phyloP scores from a whole-genome alignment of 2,113 vertebrate genomes.

The Nansenia antarctica region DNA sequence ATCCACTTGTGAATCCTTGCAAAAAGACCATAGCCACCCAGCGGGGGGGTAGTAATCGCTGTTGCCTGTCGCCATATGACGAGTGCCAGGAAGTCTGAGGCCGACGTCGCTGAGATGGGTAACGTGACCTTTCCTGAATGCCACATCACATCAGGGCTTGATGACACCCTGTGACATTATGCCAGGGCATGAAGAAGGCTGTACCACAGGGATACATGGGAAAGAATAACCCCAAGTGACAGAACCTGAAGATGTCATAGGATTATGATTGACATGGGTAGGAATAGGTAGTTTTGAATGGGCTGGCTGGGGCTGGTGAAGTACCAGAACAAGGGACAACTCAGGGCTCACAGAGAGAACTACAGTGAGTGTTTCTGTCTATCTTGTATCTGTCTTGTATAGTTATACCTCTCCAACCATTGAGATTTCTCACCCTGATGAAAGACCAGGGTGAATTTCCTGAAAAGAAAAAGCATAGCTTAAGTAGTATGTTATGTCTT shows the following conservation, averaged over 20 bases:
- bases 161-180: constrained; percentile 75
- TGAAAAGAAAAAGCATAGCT: no score
- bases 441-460: no score
- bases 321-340: no score
- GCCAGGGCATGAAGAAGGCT: constrained; percentile 71
- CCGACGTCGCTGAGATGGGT: constrained; percentile 68
- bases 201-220: constrained; percentile 13
- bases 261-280: constrained; percentile 64
- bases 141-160: constrained; percentile 74
- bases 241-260: constrained; percentile 65
- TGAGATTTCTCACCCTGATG: no score
- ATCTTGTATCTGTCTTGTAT: no score
- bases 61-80: constrained; percentile 74
- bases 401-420: no score
- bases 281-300: constrained; percentile 49
- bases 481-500: no score
- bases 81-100: constrained; percentile 73
- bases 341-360: no score
- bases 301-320: constrained; percentile 36
- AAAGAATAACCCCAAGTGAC: constrained; percentile 56
- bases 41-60: constrained; percentile 70
- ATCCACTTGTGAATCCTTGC: not conserved
- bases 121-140: constrained; percentile 79
- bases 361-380: no score
- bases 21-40: not conserved